phyloP scores from a whole-genome alignment of 2,888 invertebrate genomes.

The Microplitis deprimator region DNA sequence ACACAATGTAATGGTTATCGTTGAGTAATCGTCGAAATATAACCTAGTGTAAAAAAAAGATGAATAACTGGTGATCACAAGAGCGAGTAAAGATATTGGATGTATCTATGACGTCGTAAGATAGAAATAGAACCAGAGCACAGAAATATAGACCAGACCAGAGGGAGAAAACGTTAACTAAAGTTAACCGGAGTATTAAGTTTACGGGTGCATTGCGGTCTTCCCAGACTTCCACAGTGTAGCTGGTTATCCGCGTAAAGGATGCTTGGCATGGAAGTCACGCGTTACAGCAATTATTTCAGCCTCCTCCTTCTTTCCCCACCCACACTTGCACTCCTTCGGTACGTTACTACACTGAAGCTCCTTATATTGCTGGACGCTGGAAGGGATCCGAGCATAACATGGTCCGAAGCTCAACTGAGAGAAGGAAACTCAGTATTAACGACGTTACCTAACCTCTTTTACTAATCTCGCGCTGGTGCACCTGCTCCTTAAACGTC shows the following conservation, averaged over 20 bases:
- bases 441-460: constrained; percentile 35
- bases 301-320: constrained; percentile 52
- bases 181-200: constrained; percentile 47
- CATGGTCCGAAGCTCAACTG: constrained; percentile 51
- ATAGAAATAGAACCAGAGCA: constrained; percentile 20
- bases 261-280: constrained; percentile 66
- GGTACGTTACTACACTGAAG: constrained; percentile 38
- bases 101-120: constrained; percentile 28
- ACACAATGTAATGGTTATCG: neutral
- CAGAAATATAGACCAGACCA: constrained; percentile 28
- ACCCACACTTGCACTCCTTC: neutral
- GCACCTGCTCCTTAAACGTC: constrained; percentile 56
- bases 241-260: constrained; percentile 50
- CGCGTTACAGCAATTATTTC: constrained; percentile 68
- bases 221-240: constrained; percentile 55
- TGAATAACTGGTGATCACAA: constrained; percentile 23
- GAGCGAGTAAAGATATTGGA: constrained; percentile 33
- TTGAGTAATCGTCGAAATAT: neutral
- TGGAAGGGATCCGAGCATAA: constrained; percentile 40
- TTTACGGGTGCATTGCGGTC: constrained; percentile 68
- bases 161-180: constrained; percentile 30
- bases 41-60: neutral
- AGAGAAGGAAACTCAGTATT: constrained; percentile 31
- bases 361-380: constrained; percentile 53
- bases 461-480: constrained; percentile 56